phyloP scores from a whole-genome alignment of 2,888 invertebrate species.

The Clostera curtula region DNA sequence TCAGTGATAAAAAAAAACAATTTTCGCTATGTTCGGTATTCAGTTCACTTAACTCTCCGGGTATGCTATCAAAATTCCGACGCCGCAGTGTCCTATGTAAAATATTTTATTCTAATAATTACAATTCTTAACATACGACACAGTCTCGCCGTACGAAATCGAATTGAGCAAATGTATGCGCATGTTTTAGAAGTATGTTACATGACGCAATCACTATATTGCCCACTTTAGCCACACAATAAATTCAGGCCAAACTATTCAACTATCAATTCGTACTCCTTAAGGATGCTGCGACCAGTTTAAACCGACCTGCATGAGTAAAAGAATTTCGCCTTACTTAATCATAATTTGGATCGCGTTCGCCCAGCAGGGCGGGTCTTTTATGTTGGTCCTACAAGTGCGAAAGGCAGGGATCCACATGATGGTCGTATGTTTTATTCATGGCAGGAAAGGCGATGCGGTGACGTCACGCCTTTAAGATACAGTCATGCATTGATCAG shows the following conservation, averaged over 20 bases:
- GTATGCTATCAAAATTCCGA: too few species aligned
- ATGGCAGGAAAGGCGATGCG: slow-evolving; percentile 46
- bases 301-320: slow-evolving; percentile 16
- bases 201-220: slow-evolving; percentile 1
- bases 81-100: too few species aligned
- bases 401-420: slow-evolving; percentile 38
- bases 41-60: too few species aligned
- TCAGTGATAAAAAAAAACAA: too few species aligned
- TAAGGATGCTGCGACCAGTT: slow-evolving; percentile 28
- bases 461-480: slow-evolving; percentile 40
- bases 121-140: neutral
- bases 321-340: slow-evolving; percentile 1
- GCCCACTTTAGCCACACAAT: slow-evolving; percentile 14
- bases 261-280: slow-evolving; percentile 29
- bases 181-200: neutral
- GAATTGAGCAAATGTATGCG: slow-evolving; percentile 1
- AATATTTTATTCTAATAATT: too few species aligned
- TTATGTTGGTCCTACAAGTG: slow-evolving; percentile 32
- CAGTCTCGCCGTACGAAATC: neutral
- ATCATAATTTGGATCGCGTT: slow-evolving; percentile 9
- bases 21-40: too few species aligned
- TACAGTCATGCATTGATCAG: slow-evolving; percentile 52
- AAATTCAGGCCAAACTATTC: slow-evolving; percentile 36
- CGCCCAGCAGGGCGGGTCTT: slow-evolving; percentile 11
- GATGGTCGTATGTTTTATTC: slow-evolving; percentile 61